These are phyloP conservation scores for Xylocampa areola DNA, from an alignment of 2,888 invertebrate species.

Conservation along the genomic window DNA sequence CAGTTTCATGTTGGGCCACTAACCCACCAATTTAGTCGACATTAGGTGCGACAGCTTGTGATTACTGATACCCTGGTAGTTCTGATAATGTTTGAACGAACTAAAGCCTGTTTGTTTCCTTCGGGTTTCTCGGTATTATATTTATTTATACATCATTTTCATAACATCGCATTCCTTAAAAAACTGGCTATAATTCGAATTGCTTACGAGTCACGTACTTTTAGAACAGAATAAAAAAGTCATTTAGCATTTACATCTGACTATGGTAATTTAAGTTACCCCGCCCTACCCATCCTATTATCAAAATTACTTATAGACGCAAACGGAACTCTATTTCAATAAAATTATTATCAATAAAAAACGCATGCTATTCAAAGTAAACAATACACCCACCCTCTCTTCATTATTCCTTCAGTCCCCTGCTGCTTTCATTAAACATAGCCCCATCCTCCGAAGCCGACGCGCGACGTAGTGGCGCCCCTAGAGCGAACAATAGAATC, in stretches of 20 bases:
- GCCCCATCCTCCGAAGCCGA: conserved; percentile 1
- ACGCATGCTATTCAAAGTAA: conserved; percentile 19
- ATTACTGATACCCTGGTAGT: conserved; percentile 20
- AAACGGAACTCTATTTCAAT: conserved; percentile 9
- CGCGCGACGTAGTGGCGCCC: conserved; percentile 22
- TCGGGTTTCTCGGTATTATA: too few relatives aligned
- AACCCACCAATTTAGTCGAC: background rate
- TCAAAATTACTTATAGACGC: background rate
- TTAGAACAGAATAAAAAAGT: too few relatives aligned
- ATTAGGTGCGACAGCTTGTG: background rate
- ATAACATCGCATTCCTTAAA: too few relatives aligned
- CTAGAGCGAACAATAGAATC: conserved; percentile 6
- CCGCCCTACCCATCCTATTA: background rate
- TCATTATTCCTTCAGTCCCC: conserved; percentile 12
- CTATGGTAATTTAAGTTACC: too few relatives aligned
- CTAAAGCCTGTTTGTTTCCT: conserved; percentile 5
- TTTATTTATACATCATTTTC: too few relatives aligned
- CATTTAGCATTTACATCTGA: too few relatives aligned
- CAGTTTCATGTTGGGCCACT: background rate
- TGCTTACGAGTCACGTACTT: too few relatives aligned
- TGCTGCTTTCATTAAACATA: conserved; percentile 30
- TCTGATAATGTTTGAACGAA: conserved; percentile 13
- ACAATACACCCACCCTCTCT: conserved; percentile 30
- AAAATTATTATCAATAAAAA: conserved; percentile 18
- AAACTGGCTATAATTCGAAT: too few relatives aligned